These are phyloP conservation scores for Papilio glaucus DNA, from an alignment of 1,140 invertebrate genomes.

Conservation along the genomic window DNA sequence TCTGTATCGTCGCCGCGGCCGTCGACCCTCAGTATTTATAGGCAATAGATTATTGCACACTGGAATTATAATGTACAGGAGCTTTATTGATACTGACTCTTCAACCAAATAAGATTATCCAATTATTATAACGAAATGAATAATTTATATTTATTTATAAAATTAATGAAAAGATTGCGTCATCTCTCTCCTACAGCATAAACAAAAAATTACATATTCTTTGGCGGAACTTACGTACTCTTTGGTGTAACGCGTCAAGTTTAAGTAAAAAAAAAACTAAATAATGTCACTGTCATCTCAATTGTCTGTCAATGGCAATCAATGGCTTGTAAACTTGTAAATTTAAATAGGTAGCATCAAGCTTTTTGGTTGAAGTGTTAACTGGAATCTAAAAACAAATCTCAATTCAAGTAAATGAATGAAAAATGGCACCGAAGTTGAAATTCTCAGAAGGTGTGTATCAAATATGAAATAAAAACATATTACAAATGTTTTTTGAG, in stretches of 20 bases:
- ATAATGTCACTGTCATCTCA: background rate
- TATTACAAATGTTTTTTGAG: slow-evolving; percentile 31
- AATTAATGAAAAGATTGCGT: too few relatives aligned
- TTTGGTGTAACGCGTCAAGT: background rate
- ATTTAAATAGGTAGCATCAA: slow-evolving; percentile 17
- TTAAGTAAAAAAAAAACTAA: too few relatives aligned
- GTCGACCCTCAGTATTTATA: too few relatives aligned
- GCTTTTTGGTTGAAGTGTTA: background rate
- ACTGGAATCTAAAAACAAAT: background rate
- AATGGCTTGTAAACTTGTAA: slow-evolving; percentile 6
- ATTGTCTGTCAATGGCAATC: background rate
- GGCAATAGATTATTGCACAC: too few relatives aligned
- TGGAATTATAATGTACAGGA: too few relatives aligned
- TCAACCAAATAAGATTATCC: too few relatives aligned
- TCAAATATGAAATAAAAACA: slow-evolving; percentile 23
- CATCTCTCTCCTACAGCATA: too few relatives aligned
- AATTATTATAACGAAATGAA: too few relatives aligned
- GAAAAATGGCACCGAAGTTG: slow-evolving; percentile 81
- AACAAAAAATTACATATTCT: background rate
- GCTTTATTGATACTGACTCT: too few relatives aligned
- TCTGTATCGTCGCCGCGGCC: too few relatives aligned
- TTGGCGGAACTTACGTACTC: background rate
- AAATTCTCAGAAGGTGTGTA: slow-evolving; percentile 87
- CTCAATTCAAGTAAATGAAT: slow-evolving; percentile 40
- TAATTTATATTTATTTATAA: too few relatives aligned